Conservation (phyloP, 2,113 vertebrate species). For the Cottus gobio region DNA sequence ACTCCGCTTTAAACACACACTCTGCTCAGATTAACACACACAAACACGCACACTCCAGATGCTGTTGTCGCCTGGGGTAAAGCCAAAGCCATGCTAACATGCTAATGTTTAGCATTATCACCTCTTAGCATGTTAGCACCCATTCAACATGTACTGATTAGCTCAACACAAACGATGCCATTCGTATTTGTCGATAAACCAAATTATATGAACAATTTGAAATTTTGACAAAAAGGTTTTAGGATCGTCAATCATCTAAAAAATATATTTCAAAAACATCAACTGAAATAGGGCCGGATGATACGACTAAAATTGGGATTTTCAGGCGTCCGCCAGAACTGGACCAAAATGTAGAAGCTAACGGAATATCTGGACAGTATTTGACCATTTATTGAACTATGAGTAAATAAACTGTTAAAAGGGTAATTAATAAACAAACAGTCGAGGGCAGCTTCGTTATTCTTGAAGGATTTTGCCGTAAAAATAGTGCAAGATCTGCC, state of each 20-base stretch:
- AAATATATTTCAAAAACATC: neutral
- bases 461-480: neutral
- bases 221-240: neutral
- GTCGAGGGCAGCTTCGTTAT: too few species aligned
- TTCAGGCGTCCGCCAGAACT: too few species aligned
- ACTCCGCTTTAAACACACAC: conserved; percentile 68
- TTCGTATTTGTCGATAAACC: neutral
- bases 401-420: too few species aligned
- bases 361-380: too few species aligned
- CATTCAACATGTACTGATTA: neutral
- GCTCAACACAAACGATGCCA: neutral
- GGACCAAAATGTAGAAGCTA: too few species aligned
- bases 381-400: too few species aligned
- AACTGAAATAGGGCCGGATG: neutral
- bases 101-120: too few species aligned
- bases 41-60: conserved; percentile 59
- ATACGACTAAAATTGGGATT: too few species aligned
- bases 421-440: too few species aligned
- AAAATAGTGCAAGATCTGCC: neutral
- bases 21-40: conserved; percentile 64
- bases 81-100: too few species aligned
- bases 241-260: neutral
- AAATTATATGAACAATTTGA: neutral
- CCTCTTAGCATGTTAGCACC: neutral
- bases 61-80: conserved; percentile 60